Evolutionary conservation across 2,888 invertebrate species (phyloP).

Genomic region (Eupithecia inturbata): DNA sequence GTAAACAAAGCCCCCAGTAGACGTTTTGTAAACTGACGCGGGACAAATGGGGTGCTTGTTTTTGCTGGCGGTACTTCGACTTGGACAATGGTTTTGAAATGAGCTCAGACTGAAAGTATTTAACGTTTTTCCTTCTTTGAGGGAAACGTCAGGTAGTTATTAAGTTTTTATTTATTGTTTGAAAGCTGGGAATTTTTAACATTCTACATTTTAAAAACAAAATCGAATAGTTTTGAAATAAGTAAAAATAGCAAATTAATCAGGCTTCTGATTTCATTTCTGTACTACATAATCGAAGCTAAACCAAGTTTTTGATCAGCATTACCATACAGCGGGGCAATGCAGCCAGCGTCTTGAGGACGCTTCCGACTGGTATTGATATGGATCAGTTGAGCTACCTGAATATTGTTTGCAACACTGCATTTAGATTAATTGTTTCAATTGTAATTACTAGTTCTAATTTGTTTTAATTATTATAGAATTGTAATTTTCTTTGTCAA

Average conservation of each 20-base stretch:
- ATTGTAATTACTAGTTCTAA: too few species aligned
- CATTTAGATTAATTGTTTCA: too few species aligned
- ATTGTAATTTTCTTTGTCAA: too few species aligned
- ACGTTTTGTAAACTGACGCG: slow-evolving; percentile 48
- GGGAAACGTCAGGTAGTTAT: background rate
- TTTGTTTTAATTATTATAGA: too few species aligned
- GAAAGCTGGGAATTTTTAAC: background rate
- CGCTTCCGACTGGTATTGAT: too few species aligned
- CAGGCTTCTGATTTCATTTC: background rate
- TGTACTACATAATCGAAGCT: background rate
- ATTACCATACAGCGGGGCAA: too few species aligned
- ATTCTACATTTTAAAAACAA: background rate
- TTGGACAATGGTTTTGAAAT: slow-evolving; percentile 20
- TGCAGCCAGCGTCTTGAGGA: too few species aligned
- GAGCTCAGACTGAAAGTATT: slow-evolving; percentile 7
- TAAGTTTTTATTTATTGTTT: background rate
- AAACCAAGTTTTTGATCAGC: background rate
- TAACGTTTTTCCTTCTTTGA: background rate
- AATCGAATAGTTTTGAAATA: background rate
- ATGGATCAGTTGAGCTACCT: too few species aligned
- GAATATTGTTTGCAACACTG: too few species aligned
- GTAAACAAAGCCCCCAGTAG: slow-evolving; percentile 48
- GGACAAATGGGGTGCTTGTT: slow-evolving; percentile 46
- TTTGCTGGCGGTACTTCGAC: slow-evolving; percentile 21
- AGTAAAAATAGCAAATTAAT: too few species aligned